Base-by-base conservation (phyloP, 2,888 invertebrate species). In the Autographa pulchrina region DNA sequence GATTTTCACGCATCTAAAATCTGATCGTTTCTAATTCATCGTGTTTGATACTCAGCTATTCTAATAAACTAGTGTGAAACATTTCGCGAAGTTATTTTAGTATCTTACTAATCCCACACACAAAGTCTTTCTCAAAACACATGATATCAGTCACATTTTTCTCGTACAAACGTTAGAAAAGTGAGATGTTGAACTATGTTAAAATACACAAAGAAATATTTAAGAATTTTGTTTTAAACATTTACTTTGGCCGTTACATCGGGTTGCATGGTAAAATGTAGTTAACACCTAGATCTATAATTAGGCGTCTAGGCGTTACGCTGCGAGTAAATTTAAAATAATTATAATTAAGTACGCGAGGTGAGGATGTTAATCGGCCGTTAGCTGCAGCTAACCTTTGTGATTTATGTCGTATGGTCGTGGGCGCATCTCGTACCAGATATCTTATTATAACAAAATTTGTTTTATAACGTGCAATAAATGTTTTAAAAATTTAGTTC, bases 251-350 rank as follows among this genome's bases (percentile, higher is more conserved):
- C 25, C 20, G 54, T 56, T 65, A 18, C 63, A 66, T 64, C 68
- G 54, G 63, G 65, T 72, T 64, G 68, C 66, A 59, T 68, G 72
- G 60, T 59, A 78, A 58, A 54, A 56, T 59, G 62, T 68, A 71
- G 77, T 79, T 78, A 72, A 78, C 77, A 75, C 75, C 68, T 81
- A 82, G 74, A 72, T 77, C 85, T 87, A 83, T 85, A 81, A 82
- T 82, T 83, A 85, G 84, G 72, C 68, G 76, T 71, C 81, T 79
- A 79, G 80, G 82, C 81, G 85, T 86, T 81, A 83, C 77, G 79
- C 75, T 70, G 79, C 71, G 78, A 68, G 80, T 86, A 83, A 82
- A 83, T 83, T 84, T 80, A 83, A 84, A 85, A 83, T 85, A 85
- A 85, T 87, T 78, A 80, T 82, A 78, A 75, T 73, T 70, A 77